Conservation (phyloP, 2,113 vertebrate species). For the Parus major region DNA sequence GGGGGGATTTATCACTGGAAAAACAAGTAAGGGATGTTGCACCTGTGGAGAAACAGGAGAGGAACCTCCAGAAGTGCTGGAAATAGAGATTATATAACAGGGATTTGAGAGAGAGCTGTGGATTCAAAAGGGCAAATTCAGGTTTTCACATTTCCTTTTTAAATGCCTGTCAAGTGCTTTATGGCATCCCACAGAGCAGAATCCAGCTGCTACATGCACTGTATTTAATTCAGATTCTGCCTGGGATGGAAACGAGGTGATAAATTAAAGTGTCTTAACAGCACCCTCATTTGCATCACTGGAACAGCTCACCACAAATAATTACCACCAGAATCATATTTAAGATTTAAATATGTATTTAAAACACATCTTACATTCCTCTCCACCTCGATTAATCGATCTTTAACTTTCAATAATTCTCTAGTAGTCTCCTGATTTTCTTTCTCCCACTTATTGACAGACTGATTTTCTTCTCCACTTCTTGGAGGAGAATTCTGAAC, state of each 20-base stretch:
- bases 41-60: not conserved
- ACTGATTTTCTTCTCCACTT: slow-evolving; percentile 78
- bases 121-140: not conserved
- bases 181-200: not conserved
- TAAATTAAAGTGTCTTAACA: not conserved
- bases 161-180: not conserved
- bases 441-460: slow-evolving; percentile 88
- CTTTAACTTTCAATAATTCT: slow-evolving; percentile 95
- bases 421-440: slow-evolving; percentile 94
- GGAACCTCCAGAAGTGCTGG: not conserved
- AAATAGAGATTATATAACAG: not conserved
- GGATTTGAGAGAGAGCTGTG: not conserved
- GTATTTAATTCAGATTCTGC: not conserved
- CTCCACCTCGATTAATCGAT: slow-evolving; percentile 95
- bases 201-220: not conserved
- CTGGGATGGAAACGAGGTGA: not conserved
- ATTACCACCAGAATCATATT: not conserved
- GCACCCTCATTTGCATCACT: not conserved
- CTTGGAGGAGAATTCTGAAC: slow-evolving; percentile 86
- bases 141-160: not conserved
- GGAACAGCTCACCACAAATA: not conserved
- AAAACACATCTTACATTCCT: slow-evolving; percentile 85
- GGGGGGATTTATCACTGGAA: not conserved
- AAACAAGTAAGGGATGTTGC: not conserved
- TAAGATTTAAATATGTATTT: not conserved